phyloP scores from a whole-genome alignment of 2,888 invertebrate species.

The Limulus polyphemus region DNA sequence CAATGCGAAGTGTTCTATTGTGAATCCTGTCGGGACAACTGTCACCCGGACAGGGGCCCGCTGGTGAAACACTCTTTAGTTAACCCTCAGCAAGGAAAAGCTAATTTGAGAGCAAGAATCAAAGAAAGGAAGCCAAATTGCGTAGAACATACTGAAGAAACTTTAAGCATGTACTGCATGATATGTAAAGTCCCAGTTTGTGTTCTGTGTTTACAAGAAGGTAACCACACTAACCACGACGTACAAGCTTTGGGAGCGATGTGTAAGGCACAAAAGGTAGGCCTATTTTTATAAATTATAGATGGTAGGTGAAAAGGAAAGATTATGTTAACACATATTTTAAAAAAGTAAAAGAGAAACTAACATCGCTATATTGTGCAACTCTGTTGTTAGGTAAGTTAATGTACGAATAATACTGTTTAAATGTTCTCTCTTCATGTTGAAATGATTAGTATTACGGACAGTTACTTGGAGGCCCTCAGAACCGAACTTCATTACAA shows the following conservation, averaged over 20 bases:
- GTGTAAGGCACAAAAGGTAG: constrained; percentile 94
- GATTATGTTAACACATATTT: too few relatives aligned
- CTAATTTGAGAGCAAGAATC: constrained; percentile 17
- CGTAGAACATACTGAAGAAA: constrained; percentile 69
- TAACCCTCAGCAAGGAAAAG: constrained; percentile 26
- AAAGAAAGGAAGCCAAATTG: constrained; percentile 49
- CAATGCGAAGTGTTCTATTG: constrained; percentile 86
- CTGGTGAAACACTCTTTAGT: constrained; percentile 78
- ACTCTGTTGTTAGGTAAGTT: too few relatives aligned
- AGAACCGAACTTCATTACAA: too few relatives aligned
- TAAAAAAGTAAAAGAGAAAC: too few relatives aligned
- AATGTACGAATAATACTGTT: too few relatives aligned
- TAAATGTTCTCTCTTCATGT: too few relatives aligned
- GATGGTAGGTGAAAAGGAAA: too few relatives aligned
- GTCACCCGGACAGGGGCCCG: constrained; percentile 88
- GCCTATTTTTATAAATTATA: constrained; percentile 5
- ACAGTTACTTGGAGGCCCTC: too few relatives aligned
- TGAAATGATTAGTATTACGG: too few relatives aligned
- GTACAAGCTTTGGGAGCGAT: constrained; percentile 80
- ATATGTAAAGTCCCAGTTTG: constrained; percentile 83
- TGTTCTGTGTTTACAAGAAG: constrained; percentile 70
- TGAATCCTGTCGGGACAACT: constrained; percentile 74
- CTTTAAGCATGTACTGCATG: constrained; percentile 75
- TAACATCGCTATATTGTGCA: too few relatives aligned
- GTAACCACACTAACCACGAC: constrained; percentile 79